Evolutionary conservation across 2,113 vertebrate genomes (phyloP), one percentile per base, ranked within the genome.

Genomic region (Chamaea fasciata): DNA sequence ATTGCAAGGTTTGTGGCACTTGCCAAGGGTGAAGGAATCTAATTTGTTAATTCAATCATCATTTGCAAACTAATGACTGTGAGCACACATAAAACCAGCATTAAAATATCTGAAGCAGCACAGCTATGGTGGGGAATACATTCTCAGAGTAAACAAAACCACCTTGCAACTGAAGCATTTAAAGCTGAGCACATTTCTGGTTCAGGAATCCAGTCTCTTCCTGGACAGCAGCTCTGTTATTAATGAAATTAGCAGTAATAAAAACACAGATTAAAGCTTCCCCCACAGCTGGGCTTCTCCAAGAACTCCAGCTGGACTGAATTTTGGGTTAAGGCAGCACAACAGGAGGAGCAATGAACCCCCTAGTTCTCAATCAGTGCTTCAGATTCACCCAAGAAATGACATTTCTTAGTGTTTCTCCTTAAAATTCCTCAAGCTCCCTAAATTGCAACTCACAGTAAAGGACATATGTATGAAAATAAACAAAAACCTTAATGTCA

Each of bases 11-110:
- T 84, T 82, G 65, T 79, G 57, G 62, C 62, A 62, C 70, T 95
- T 87, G 87, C 91, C 49, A 57, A 76, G 74, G 67, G 42, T 76
- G 46, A 91, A 57, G 55, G 65, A 91, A 94, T 90, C 81, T 64
- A 87, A 91, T 94, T 95, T 95, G 80, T 81, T 89, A 92, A 90
- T 91, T 92, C 87, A 84, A 83, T 91, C 81, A 82, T 87, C 89
- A 91, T 95, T 94, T 95, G 81, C 78, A 95, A 57, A 69, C 74
- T 95, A 92, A 95, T 92, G 81, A 59, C 87, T 85, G 37, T 9
- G 44, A 91, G 91, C 81, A 55, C 2, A 0, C 33, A 79, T 65
- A 89, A 85, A 94, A 65, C 37, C 1, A 6, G 35, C 84, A 73
- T 63, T 70, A 71, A 77, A 69, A 31, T 50, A 42, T 59, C 53